Percentiles rank a stretch among this genome's conserved stretches.
Conservation (phyloP, 2,113 vertebrate species). For the Fregetta grallaria region DNA sequence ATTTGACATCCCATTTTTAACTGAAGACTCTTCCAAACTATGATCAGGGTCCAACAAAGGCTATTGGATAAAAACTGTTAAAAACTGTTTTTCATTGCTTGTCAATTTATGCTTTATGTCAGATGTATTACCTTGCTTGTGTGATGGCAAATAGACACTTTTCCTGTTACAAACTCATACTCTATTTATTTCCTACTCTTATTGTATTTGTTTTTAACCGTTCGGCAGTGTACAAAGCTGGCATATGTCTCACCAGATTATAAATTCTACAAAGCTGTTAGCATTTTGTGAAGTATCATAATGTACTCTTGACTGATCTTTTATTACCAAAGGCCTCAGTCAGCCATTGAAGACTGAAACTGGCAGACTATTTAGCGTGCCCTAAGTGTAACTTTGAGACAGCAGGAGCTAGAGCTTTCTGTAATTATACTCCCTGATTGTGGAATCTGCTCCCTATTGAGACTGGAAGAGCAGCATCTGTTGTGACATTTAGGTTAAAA, state of each 20-base stretch:
- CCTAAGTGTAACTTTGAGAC: conserved; percentile 77
- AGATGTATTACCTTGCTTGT: background rate
- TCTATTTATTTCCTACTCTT: conserved; percentile 1
- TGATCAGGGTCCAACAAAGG: background rate
- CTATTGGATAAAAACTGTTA: background rate
- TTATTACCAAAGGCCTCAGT: conserved; percentile 76
- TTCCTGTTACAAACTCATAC: background rate
- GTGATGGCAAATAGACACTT: background rate
- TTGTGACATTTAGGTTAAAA: conserved; percentile 75
- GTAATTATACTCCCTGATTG: conserved; percentile 76
- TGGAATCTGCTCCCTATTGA: conserved; percentile 77
- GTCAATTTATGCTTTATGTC: background rate
- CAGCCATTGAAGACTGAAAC: conserved; percentile 67
- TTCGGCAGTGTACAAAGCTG: conserved; percentile 30
- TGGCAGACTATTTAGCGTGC: conserved; percentile 69
- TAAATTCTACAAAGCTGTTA: conserved; percentile 71
- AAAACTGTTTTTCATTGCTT: background rate
- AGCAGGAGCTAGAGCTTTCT: conserved; percentile 71
- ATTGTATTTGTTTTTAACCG: conserved; percentile 29
- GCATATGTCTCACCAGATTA: conserved; percentile 67
- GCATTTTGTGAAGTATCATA: conserved; percentile 57
- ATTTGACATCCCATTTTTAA: background rate
- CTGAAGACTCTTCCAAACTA: background rate
- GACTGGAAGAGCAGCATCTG: conserved; percentile 75
- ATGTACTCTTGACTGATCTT: conserved; percentile 76